Evolutionary conservation across 1,140 invertebrate species (phyloP).

Genomic region (Mylabris phalerata): DNA sequence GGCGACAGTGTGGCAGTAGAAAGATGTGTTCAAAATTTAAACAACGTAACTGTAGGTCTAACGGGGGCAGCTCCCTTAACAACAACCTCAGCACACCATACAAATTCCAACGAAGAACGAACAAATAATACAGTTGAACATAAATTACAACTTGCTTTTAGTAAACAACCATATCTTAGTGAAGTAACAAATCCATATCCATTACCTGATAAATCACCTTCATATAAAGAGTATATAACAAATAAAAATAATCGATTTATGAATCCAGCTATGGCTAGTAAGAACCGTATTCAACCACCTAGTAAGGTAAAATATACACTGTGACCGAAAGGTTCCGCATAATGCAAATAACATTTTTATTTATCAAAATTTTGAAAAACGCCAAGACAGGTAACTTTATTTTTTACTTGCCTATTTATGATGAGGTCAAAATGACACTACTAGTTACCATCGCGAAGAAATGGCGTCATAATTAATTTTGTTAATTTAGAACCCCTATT

Average conservation of each 20-base stretch:
- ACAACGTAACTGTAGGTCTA: conserved; percentile 75
- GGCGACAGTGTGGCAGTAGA: conserved; percentile 92
- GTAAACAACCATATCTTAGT: conserved; percentile 93
- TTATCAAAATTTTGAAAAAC: too few species aligned
- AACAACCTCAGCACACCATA: conserved; percentile 22
- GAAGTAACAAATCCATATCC: conserved; percentile 95
- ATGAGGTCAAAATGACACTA: too few species aligned
- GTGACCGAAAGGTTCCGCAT: too few species aligned
- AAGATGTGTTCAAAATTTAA: conserved; percentile 88
- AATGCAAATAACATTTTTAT: too few species aligned
- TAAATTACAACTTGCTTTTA: conserved; percentile 66
- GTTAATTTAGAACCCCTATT: too few species aligned
- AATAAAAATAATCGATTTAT: conserved; percentile 94
- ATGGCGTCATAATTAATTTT: too few species aligned
- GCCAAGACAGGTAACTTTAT: too few species aligned
- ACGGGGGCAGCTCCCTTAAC: conserved; percentile 42
- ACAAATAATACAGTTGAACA: conserved; percentile 28
- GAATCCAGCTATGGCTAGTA: conserved; percentile 80
- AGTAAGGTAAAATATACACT: conserved; percentile 59
- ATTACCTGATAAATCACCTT: conserved; percentile 88
- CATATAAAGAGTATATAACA: conserved; percentile 95
- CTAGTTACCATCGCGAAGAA: too few species aligned
- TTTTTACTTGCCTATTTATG: too few species aligned
- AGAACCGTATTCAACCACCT: conserved; percentile 86
- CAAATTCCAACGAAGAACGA: conserved; percentile 26